Percentiles rank a stretch among this genome's conserved stretches.
Evolutionary conservation across 2,797 vertebrate genomes (phyloP).

Genomic region (Moxostoma hubbsi): DNA sequence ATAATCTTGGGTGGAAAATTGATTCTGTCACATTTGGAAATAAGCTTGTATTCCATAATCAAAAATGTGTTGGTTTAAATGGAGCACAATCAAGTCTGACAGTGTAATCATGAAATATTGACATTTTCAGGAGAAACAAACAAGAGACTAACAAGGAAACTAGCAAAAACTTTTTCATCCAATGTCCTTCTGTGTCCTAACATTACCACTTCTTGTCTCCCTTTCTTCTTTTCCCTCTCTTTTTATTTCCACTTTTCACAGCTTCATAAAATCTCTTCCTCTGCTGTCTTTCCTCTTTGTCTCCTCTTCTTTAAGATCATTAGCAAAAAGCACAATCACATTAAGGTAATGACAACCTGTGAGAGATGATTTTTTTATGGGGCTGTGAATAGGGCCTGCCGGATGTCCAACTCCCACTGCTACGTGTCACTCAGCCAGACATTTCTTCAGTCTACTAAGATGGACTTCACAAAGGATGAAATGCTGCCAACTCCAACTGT

Average conservation of each 20-base stretch:
- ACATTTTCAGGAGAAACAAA: constrained; percentile 25
- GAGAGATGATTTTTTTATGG: constrained; percentile 43
- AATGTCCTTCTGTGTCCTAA: neutral
- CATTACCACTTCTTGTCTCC: neutral
- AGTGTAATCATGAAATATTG: constrained; percentile 27
- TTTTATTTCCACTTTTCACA: neutral
- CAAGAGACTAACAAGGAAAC: constrained; percentile 5
- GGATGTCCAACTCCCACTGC: too few relatives aligned
- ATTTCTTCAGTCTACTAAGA: too few relatives aligned
- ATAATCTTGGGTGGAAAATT: constrained; percentile 34
- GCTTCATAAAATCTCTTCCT: neutral
- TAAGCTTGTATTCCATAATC: constrained; percentile 36
- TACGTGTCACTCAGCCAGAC: too few relatives aligned
- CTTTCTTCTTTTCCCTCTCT: neutral
- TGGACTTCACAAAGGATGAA: too few relatives aligned
- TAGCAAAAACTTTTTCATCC: neutral
- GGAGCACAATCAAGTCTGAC: constrained; percentile 33
- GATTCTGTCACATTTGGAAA: constrained; percentile 35
- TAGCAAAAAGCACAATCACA: neutral
- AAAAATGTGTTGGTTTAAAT: constrained; percentile 32
- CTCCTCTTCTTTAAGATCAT: constrained; percentile 36
- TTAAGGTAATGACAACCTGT: neutral
- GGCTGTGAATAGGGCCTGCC: constrained; percentile 24
- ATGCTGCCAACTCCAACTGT: too few relatives aligned
- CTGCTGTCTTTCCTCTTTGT: constrained; percentile 37